Percentiles rank a stretch among this genome's conserved stretches.
These are phyloP conservation scores for Sitta europaea DNA, from an alignment of 2,113 vertebrate genomes.

Conservation along the genomic window DNA sequence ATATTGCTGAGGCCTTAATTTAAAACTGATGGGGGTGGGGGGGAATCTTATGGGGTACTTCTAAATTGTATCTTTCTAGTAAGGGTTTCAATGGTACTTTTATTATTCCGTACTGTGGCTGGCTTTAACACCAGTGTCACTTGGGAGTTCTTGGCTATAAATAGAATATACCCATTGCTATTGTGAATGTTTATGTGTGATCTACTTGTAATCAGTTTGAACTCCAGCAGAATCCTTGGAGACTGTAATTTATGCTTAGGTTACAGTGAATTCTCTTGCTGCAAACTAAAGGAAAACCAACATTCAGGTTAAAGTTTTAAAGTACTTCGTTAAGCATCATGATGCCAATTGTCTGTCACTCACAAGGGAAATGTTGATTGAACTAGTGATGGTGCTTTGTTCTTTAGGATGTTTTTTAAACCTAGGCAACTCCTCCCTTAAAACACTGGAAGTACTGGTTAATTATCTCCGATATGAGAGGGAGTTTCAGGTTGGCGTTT, in stretches of 20 bases:
- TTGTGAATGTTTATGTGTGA: constrained; percentile 62
- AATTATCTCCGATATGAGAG: background rate
- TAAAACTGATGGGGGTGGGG: constrained; percentile 63
- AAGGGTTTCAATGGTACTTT: constrained; percentile 78
- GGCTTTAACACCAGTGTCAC: constrained; percentile 72
- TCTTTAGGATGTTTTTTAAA: background rate
- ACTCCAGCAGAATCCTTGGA: constrained; percentile 69
- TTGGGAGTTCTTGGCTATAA: constrained; percentile 70
- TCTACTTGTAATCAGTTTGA: constrained; percentile 70
- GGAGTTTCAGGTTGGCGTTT: background rate
- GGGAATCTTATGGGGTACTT: constrained; percentile 50
- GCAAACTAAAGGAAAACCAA: constrained; percentile 36
- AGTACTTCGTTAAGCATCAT: constrained; percentile 11
- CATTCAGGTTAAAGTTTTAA: constrained; percentile 18
- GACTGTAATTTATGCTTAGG: constrained; percentile 64
- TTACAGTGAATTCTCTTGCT: constrained; percentile 75
- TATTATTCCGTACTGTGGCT: constrained; percentile 77
- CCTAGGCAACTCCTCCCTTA: background rate
- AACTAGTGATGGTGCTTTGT: background rate
- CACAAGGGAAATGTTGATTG: background rate
- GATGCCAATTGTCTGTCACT: constrained; percentile 1
- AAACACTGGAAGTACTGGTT: constrained; percentile 34
- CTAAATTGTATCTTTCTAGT: constrained; percentile 69
- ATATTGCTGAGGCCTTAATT: constrained; percentile 80
- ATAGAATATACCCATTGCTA: constrained; percentile 53